Evolutionary conservation across 2,888 invertebrate genomes (phyloP), one percentile per base, ranked within the genome.

Genomic region (Pilophorus perplexus): DNA sequence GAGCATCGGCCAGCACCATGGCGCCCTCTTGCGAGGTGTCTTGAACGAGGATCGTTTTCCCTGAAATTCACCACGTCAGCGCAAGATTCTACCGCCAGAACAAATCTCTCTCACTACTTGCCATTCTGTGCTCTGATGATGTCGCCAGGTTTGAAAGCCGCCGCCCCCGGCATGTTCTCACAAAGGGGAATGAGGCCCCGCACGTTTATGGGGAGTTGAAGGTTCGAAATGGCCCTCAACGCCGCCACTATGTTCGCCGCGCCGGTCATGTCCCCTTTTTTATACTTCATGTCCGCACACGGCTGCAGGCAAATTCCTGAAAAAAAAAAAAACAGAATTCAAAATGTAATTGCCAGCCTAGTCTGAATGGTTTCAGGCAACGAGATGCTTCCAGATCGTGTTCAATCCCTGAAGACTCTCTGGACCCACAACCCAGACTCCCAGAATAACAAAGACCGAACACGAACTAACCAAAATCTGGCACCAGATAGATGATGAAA

Each of bases 181-280:
- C 87, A 86, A 4, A 92, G 78, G 0, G 91, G 90, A 68, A 89
- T 83, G 62, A 90, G 82, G 1, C 86, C 90, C 74, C 84, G 77
- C 8, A 71, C 70, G 59, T 71, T 71, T 23, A 71, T 64, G 6
- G 71, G 71, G 14, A 71, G 66, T 50, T 70, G 69, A 0, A 71
- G 68, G 8, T 67, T 69, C 1, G 71, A 67, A 28, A 70, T 40
- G 8, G 71, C 71, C 12, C 68, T 60, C 8, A 70, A 65, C 0
- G 71, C 64, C 1, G 71, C 67, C 6, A 71, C 70, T 2, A 71
- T 71, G 14, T 64, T 64, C 3, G 71, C 71, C 3, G 71, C 91
- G 1, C 91, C 91, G 0, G 89, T 89, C 90, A 92, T 90, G 74
- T 92, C 91, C 1, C 86, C 90, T 68, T 87, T 81, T 89, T 90